Percentiles rank a stretch among this genome's conserved stretches.
Evolutionary conservation across 2,888 invertebrate species (phyloP).

Genomic region (Opisthograptis luteolata): DNA sequence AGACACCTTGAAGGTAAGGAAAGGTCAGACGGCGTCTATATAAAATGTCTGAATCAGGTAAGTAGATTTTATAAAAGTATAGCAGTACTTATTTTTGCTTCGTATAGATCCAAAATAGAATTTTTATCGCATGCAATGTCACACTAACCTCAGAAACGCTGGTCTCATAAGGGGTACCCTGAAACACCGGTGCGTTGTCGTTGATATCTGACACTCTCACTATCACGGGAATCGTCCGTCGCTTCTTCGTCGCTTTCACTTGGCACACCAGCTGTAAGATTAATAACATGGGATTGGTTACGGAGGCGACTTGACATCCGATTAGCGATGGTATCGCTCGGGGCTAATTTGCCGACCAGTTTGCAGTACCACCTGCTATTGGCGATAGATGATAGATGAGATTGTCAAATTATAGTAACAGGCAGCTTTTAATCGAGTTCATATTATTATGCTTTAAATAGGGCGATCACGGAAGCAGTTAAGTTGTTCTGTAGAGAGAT

Average conservation of each 20-base stretch:
- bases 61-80: no score
- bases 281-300: conserved; percentile 38
- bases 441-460: conserved; percentile 9
- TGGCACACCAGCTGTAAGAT: conserved; percentile 91
- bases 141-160: conserved; percentile 92
- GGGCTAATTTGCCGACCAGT: conserved; percentile 28
- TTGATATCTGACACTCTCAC: conserved; percentile 95
- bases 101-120: no score
- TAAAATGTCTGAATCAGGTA: no score
- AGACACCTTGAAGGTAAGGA: neutral
- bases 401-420: conserved; percentile 15
- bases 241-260: conserved; percentile 90
- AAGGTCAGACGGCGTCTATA: neutral
- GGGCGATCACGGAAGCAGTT: neutral
- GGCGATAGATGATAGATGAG: conserved; percentile 15
- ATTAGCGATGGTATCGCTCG: conserved; percentile 12
- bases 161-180: conserved; percentile 92
- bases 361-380: conserved; percentile 15
- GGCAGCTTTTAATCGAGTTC: conserved; percentile 3
- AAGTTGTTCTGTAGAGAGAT: neutral
- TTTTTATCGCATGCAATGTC: neutral
- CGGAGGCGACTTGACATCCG: conserved; percentile 5
- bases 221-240: conserved; percentile 93
- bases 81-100: no score
- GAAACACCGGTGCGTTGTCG: conserved; percentile 94